Conservation (phyloP, 2,888 invertebrate genomes). For the Xiphydria camelus region DNA sequence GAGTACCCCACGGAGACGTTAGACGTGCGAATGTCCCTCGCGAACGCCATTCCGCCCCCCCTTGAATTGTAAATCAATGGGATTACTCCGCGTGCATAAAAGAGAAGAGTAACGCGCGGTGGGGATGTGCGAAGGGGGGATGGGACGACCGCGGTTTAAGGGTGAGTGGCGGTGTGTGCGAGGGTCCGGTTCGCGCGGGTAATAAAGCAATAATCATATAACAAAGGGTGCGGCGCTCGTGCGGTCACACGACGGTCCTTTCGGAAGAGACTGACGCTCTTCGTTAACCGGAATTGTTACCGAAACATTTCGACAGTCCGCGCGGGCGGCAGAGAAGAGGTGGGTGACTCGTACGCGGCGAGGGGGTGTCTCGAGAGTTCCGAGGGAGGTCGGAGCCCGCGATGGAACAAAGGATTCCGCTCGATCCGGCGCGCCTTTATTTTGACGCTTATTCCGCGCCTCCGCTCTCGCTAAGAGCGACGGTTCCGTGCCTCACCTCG, state of each 20-base stretch:
- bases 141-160: not conserved
- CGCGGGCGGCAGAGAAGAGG: not conserved
- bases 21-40: too few relatives aligned
- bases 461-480: too few relatives aligned
- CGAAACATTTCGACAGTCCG: not conserved
- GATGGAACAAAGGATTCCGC: not conserved
- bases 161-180: not conserved
- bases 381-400: not conserved
- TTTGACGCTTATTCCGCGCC: too few relatives aligned
- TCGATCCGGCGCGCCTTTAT: not conserved
- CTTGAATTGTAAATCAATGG: too few relatives aligned
- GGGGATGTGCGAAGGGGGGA: not conserved
- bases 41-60: too few relatives aligned
- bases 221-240: conserved; percentile 39
- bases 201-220: conserved; percentile 55
- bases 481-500: too few relatives aligned
- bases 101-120: conserved; percentile 3
- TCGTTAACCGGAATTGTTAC: conserved; percentile 1
- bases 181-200: conserved; percentile 9
- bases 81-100: too few relatives aligned
- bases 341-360: too few relatives aligned
- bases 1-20: too few relatives aligned
- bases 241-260: conserved; percentile 49
- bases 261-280: conserved; percentile 33
- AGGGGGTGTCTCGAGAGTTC: too few relatives aligned